A percentile compares a stretch with the other conserved stretches of the same genome.
Conservation (phyloP, 1,140 invertebrate species). For the Cecropterus lyciades region DNA sequence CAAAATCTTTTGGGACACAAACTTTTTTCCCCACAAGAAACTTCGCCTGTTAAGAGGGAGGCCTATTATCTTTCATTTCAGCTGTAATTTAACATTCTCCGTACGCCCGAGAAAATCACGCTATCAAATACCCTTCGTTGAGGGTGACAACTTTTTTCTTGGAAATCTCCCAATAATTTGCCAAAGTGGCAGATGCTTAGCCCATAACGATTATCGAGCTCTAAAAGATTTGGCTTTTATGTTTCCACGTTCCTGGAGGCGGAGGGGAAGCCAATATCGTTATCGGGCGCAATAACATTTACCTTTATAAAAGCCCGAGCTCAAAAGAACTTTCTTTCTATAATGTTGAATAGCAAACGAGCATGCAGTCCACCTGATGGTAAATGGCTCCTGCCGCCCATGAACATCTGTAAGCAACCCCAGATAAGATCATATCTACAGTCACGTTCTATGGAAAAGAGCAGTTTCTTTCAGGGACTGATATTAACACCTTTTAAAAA, state of each 20-base stretch:
- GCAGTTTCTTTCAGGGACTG: background rate
- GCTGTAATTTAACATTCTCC: constrained; percentile 80
- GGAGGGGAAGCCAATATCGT: constrained; percentile 50
- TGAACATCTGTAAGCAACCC: too few species aligned
- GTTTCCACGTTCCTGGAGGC: constrained; percentile 51
- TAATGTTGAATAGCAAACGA: too few species aligned
- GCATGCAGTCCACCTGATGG: too few species aligned
- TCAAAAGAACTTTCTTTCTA: background rate
- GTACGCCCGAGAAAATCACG: constrained; percentile 75
- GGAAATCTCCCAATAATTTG: constrained; percentile 81
- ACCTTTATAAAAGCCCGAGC: constrained; percentile 15
- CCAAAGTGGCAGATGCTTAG: constrained; percentile 79
- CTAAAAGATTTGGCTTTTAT: constrained; percentile 67
- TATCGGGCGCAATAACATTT: constrained; percentile 35
- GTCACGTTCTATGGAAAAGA: background rate
- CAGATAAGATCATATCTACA: too few species aligned
- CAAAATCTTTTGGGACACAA: constrained; percentile 76
- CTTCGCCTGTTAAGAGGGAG: constrained; percentile 62
- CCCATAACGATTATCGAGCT: constrained; percentile 75
- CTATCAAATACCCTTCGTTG: constrained; percentile 74
- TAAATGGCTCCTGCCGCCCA: too few species aligned
- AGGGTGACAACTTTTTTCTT: constrained; percentile 77
- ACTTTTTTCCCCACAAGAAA: constrained; percentile 67
- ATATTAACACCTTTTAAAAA: too few species aligned
- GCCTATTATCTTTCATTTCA: constrained; percentile 82